A percentile compares a stretch with the other conserved stretches of the same genome.
Evolutionary conservation across 2,797 vertebrate genomes (phyloP).

Genomic region (Enteromius argenteus): DNA sequence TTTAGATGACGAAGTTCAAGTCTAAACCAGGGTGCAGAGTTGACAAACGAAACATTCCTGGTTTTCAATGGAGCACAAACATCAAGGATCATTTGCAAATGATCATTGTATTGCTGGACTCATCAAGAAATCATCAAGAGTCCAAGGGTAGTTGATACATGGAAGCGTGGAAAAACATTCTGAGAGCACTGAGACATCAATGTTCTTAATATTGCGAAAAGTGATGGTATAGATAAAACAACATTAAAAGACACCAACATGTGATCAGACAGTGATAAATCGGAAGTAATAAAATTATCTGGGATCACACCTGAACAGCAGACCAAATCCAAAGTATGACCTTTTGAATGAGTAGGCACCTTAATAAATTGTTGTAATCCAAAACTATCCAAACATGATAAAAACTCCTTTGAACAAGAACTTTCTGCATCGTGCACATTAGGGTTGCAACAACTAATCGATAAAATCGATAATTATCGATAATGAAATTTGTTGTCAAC

Average conservation of each 20-base stretch:
- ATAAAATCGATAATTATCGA: too few species aligned
- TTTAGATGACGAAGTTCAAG: neutral
- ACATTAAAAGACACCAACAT: too few species aligned
- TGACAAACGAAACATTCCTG: neutral
- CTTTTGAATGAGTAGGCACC: conserved; percentile 20
- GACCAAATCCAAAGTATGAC: conserved; percentile 3
- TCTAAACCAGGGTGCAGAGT: neutral
- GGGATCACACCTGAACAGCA: conserved; percentile 8
- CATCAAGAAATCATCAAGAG: neutral
- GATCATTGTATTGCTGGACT: neutral
- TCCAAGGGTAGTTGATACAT: neutral
- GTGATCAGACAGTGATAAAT: conserved; percentile 10
- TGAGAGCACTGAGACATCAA: neutral
- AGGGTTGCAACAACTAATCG: too few species aligned
- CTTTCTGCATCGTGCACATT: neutral
- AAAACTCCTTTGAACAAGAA: neutral
- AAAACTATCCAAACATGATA: neutral
- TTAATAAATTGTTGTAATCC: too few species aligned
- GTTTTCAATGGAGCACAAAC: too few species aligned
- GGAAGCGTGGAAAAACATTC: neutral
- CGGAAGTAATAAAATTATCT: neutral
- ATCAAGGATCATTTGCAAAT: too few species aligned
- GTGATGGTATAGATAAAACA: neutral
- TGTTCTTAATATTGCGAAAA: conserved; percentile 8
- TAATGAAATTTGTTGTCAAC: too few species aligned